A percentile compares a stretch with the other conserved stretches of the same genome.
phyloP scores from a whole-genome alignment of 2,888 invertebrate genomes.

The Apotomis betuletana region DNA sequence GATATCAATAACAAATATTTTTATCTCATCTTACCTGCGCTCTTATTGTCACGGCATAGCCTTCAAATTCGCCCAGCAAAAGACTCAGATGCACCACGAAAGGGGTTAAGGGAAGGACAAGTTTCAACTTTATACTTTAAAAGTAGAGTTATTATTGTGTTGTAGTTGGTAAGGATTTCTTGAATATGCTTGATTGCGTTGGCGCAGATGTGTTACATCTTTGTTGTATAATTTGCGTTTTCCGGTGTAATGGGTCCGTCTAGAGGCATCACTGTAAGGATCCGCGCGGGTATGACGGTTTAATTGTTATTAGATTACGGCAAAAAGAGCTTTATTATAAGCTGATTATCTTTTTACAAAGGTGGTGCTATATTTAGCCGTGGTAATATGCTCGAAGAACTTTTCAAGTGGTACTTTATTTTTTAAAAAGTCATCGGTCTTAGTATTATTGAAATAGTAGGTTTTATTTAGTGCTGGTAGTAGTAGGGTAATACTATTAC shows the following conservation, averaged over 20 bases:
- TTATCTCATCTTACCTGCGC: constrained; percentile 50
- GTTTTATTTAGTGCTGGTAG: no score
- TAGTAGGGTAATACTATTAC: no score
- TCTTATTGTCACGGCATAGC: constrained; percentile 51
- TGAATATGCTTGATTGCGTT: constrained; percentile 53
- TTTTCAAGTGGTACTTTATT: constrained; percentile 11
- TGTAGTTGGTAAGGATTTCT: constrained; percentile 5
- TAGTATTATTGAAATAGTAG: no score
- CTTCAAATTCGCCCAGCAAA: constrained; percentile 49
- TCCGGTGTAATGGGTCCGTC: constrained; percentile 80
- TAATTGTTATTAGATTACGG: constrained; percentile 60
- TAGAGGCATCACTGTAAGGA: constrained; percentile 63
- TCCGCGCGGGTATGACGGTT: constrained; percentile 55
- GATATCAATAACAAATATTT: constrained; percentile 76
- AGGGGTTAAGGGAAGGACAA: neutral
- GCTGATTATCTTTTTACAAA: constrained; percentile 25
- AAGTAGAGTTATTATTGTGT: neutral
- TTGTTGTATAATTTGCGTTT: constrained; percentile 82
- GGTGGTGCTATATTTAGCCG: constrained; percentile 21
- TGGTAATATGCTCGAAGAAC: constrained; percentile 1
- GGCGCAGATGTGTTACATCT: constrained; percentile 80
- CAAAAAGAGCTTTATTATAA: constrained; percentile 43
- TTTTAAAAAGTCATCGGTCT: neutral
- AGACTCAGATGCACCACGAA: constrained; percentile 31
- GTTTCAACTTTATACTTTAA: neutral